phyloP scores from a whole-genome alignment of 2,888 invertebrate genomes.

The Aleiodes alternator region DNA sequence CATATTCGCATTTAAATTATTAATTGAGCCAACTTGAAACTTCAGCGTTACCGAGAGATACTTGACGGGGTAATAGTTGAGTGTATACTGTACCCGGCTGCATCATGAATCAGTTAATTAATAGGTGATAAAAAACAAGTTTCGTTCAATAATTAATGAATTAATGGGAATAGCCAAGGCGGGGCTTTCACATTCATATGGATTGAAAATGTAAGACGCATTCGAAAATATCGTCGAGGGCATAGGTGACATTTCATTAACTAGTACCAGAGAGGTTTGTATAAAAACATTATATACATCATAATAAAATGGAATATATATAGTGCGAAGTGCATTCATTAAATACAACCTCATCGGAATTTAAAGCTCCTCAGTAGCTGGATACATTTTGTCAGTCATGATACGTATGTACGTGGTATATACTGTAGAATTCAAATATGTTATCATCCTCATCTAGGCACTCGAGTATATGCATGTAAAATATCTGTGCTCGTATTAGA shows the following conservation, averaged over 20 bases:
- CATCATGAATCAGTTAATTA: constrained; percentile 23
- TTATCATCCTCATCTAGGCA: constrained; percentile 47
- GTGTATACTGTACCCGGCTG: not conserved
- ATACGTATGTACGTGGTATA: constrained; percentile 24
- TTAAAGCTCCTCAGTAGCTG: constrained; percentile 65
- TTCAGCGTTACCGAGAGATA: constrained; percentile 12
- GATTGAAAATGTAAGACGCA: constrained; percentile 67
- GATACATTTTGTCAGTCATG: constrained; percentile 39
- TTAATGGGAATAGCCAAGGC: constrained; percentile 20
- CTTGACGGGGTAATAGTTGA: not conserved
- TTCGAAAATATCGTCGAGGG: constrained; percentile 71
- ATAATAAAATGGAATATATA: constrained; percentile 50
- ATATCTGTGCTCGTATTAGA: constrained; percentile 45
- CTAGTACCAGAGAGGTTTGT: constrained; percentile 53
- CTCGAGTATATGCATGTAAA: constrained; percentile 34
- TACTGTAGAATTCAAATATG: constrained; percentile 43
- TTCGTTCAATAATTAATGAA: not conserved
- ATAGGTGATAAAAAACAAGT: constrained; percentile 22
- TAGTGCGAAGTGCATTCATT: constrained; percentile 72
- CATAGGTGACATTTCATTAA: constrained; percentile 75
- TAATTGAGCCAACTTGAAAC: constrained; percentile 15
- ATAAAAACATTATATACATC: constrained; percentile 38
- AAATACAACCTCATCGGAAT: constrained; percentile 65
- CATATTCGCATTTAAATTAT: constrained; percentile 11
- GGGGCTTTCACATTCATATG: constrained; percentile 56